Evolutionary conservation across 2,797 vertebrate species (phyloP).

Genomic region (Crax fasciolata): DNA sequence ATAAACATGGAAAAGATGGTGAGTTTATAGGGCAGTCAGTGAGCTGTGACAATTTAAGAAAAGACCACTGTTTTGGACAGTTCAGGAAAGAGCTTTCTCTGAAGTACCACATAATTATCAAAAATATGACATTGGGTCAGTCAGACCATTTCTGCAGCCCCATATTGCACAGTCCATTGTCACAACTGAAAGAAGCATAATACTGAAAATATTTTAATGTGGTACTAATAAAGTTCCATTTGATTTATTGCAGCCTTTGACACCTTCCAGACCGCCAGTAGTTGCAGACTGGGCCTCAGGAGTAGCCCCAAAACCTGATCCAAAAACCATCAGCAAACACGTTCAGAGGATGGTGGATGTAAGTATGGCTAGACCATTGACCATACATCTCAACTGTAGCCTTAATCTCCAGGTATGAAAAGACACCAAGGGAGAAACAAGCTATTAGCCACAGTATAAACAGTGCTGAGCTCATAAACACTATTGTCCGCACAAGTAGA

Average conservation of each 20-base stretch:
- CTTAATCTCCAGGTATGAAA: neutral
- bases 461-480: neutral
- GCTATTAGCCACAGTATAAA: neutral
- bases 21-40: neutral
- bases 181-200: neutral
- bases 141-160: neutral
- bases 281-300: slow-evolving; percentile 96
- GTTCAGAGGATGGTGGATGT: slow-evolving; percentile 96
- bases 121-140: neutral
- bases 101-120: neutral
- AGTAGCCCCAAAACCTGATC: slow-evolving; percentile 93
- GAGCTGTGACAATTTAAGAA: neutral
- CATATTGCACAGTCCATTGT: neutral
- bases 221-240: slow-evolving; percentile 16
- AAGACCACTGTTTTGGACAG: neutral
- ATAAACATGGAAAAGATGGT: neutral
- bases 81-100: neutral
- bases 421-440: neutral
- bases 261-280: slow-evolving; percentile 92
- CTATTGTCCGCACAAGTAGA: neutral
- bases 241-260: slow-evolving; percentile 87
- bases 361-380: slow-evolving; percentile 74
- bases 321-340: slow-evolving; percentile 95
- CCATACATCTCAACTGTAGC: neutral
- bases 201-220: neutral